Base-by-base conservation (phyloP, 2,888 invertebrate species). In the Stenichneumon culpator region DNA sequence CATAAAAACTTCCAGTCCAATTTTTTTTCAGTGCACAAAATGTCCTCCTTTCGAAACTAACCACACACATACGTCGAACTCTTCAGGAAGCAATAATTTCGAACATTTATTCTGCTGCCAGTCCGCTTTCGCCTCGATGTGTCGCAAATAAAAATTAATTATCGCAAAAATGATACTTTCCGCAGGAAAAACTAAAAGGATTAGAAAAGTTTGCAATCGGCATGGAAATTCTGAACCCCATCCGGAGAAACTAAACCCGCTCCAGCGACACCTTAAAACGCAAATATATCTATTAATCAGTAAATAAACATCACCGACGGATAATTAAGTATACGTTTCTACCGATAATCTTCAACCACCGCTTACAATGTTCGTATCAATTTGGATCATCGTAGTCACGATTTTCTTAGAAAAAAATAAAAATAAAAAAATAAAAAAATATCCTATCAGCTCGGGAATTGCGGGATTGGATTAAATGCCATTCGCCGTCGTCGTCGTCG, bases 381-480 rank as follows among this genome's bases (percentile, higher is more conserved):
- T 50, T 67, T 28, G 54, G 70, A 63, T 60, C 39, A 78, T 81
- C 65, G 25, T 32, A 32, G 2, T 50, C 7, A 11, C 54, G 25
- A 50, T 77, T 44, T 50, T 22, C 54, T 75, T 60, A 67, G 19
- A 22, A 69, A 36, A 79, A 39, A 44, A 32, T n/a, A n/a, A n/a
- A n/a, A n/a, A n/a, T n/a, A n/a, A 63, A 32, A 11, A 14, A 44
- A 44, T 25, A 44, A 47, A 47, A 47, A 47, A 47, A 52, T 25
- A 14, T 32, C 25, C 16, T 69, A 81, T 78, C 77, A 50, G 75
- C 2, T 50, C 32, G 28, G 25, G 39, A 22, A 70, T 70, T 63
- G 63, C 36, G 32, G 54, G 44, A 22, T 77, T 68, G 60, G 67
- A 63, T 52, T 70, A 79, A 79, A 79, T 85, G 67, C 39, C 68